Evolutionary conservation across 2,113 vertebrate genomes (phyloP).

Genomic region (Pandion haliaetus): DNA sequence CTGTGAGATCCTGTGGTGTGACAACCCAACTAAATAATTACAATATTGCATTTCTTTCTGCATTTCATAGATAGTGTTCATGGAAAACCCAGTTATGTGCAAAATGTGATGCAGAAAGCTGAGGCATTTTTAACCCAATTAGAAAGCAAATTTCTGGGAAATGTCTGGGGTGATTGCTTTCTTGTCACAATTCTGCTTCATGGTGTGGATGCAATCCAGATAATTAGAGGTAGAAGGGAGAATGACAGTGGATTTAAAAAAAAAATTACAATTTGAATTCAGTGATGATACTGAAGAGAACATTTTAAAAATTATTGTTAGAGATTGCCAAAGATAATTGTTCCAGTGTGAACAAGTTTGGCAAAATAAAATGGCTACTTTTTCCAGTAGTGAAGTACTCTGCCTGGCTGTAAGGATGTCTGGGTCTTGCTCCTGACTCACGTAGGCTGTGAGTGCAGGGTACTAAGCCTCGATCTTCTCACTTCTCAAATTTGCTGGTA

Average conservation of each 20-base stretch:
- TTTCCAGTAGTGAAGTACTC: not conserved
- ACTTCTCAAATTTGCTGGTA: not conserved
- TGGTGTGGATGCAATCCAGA: conserved; percentile 11
- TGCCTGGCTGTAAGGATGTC: not conserved
- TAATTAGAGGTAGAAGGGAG: conserved; percentile 14
- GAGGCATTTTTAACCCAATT: conserved; percentile 31
- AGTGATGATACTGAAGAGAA: not conserved
- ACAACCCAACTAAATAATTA: not conserved
- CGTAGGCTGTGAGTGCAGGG: not conserved
- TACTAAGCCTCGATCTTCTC: not conserved
- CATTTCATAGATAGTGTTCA: not conserved
- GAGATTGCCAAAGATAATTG: conserved; percentile 3
- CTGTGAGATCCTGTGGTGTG: not conserved
- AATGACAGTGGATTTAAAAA: not conserved
- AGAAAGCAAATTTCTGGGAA: conserved; percentile 41
- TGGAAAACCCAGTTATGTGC: not conserved
- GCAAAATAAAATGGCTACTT: not conserved
- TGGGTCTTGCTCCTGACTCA: not conserved
- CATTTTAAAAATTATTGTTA: conserved; percentile 14
- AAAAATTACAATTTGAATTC: not conserved
- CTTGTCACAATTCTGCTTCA: conserved; percentile 23
- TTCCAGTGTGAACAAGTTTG: not conserved
- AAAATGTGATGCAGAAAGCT: not conserved
- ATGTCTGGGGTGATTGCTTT: conserved; percentile 24
- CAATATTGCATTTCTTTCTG: not conserved